These are phyloP conservation scores for Polypterus bichir DNA, from an alignment of 2,113 vertebrate genomes.

Conservation along the genomic window DNA sequence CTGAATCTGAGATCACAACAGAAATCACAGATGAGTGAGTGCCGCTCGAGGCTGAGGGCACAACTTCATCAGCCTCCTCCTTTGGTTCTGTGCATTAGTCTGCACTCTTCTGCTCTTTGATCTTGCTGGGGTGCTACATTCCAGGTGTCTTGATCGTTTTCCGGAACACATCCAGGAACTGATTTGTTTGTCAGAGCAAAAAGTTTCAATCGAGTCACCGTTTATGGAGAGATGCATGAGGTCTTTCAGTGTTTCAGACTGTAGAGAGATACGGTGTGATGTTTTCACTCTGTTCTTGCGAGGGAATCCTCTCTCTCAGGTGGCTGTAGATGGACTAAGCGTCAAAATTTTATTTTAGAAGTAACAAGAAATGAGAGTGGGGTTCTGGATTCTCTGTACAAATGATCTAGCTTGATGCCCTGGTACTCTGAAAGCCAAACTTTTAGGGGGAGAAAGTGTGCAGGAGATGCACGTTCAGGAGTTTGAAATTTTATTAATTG, in stretches of 20 bases:
- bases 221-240: not conserved
- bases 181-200: conserved; percentile 10
- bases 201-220: conserved; percentile 5
- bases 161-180: conserved; percentile 8
- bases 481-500: too few relatives aligned
- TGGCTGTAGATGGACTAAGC: conserved; percentile 5
- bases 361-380: conserved; percentile 9
- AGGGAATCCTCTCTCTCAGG: not conserved
- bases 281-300: conserved; percentile 6
- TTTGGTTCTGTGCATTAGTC: conserved; percentile 2
- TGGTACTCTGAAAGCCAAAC: too few relatives aligned
- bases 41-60: too few relatives aligned
- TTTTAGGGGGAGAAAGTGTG: too few relatives aligned
- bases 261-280: not conserved
- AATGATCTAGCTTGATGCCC: too few relatives aligned
- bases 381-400: conserved; percentile 4
- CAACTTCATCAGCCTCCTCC: too few relatives aligned
- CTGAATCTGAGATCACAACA: too few relatives aligned
- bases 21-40: too few relatives aligned
- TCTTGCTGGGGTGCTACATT: conserved; percentile 8
- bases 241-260: too few relatives aligned
- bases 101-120: conserved; percentile 6
- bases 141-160: not conserved
- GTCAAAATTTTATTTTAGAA: conserved; percentile 3
- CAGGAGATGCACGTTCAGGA: too few relatives aligned